Evolutionary conservation across 2,888 invertebrate species (phyloP).

Genomic region (Pseudococcus longispinus): DNA sequence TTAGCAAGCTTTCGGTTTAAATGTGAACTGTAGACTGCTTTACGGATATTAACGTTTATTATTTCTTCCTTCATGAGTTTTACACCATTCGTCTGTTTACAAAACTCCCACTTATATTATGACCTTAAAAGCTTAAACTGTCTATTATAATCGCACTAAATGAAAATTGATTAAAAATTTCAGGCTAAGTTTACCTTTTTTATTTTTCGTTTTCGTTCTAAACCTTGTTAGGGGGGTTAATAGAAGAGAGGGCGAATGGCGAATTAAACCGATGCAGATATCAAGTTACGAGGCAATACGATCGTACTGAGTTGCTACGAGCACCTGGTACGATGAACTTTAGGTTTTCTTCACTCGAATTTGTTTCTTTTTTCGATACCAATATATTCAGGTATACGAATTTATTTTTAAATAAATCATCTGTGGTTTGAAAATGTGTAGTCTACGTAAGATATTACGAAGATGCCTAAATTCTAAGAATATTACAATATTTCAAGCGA

Average conservation of each 20-base stretch:
- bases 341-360: background rate
- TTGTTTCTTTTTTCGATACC: background rate
- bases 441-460: background rate
- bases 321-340: background rate
- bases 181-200: conserved; percentile 25
- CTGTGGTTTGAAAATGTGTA: background rate
- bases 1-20: conserved; percentile 36
- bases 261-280: background rate
- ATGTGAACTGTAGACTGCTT: conserved; percentile 51
- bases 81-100: conserved; percentile 51
- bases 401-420: background rate
- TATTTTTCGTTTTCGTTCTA: background rate
- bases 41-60: conserved; percentile 55
- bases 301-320: background rate
- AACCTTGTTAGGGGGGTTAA: background rate
- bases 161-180: conserved; percentile 53
- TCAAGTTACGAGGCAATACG: background rate
- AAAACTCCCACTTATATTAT: conserved; percentile 55
- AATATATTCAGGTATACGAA: background rate
- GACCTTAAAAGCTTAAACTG: conserved; percentile 54
- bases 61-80: conserved; percentile 55
- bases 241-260: background rate
- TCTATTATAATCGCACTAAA: conserved; percentile 46
- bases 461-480: background rate
- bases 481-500: conserved; percentile 6